A percentile compares a stretch with the other conserved stretches of the same genome.
Conservation (phyloP, 2,113 vertebrate species). For the Equus quagga region DNA sequence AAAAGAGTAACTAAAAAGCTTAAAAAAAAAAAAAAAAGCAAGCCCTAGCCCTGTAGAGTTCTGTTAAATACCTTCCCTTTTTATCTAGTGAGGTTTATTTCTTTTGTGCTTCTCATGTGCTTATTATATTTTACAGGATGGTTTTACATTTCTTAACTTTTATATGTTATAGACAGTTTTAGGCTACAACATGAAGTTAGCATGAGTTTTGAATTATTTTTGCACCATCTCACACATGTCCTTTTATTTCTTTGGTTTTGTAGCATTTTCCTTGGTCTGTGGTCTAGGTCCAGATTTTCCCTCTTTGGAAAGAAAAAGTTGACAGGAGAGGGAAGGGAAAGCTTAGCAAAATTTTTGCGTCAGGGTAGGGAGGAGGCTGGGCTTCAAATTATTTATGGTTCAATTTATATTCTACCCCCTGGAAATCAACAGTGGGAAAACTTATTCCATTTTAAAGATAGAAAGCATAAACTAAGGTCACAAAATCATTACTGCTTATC, state of each 20-base stretch:
- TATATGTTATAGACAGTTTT: background rate
- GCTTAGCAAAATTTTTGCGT: background rate
- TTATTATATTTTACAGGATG: background rate
- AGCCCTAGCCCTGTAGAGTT: background rate
- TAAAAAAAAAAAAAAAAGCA: background rate
- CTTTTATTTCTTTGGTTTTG: background rate
- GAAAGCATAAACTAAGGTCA: background rate
- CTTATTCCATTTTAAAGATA: background rate
- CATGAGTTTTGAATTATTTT: background rate
- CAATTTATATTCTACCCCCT: background rate
- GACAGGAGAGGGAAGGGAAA: background rate
- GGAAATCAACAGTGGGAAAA: background rate
- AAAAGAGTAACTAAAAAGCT: background rate
- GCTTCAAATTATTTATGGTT: background rate
- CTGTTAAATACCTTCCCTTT: constrained; percentile 30
- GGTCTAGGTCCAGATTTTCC: background rate
- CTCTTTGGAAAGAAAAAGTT: background rate
- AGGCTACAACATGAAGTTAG: background rate
- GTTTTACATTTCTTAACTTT: background rate
- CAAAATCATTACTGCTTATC: background rate
- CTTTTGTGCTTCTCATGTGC: background rate
- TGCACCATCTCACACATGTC: background rate
- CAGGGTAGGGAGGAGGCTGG: background rate
- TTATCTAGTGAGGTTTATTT: background rate
- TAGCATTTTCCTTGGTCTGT: background rate